These are phyloP conservation scores for Camponotus fellah DNA, from an alignment of 2,888 invertebrate species.

Conservation along the genomic window DNA sequence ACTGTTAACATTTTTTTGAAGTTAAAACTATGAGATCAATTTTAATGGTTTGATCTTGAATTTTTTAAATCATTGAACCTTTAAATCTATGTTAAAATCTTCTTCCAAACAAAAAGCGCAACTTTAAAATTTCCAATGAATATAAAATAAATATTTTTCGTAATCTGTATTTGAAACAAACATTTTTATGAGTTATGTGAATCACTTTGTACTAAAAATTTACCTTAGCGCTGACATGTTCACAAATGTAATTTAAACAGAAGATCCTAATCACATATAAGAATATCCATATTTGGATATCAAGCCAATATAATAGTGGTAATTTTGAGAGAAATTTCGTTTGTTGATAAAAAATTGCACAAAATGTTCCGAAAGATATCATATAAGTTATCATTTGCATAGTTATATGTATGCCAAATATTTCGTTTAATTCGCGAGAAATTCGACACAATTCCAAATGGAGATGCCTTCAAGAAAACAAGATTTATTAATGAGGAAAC, in stretches of 20 bases:
- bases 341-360: neutral
- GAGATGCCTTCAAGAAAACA: slow-evolving; percentile 33
- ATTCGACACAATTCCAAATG: slow-evolving; percentile 38
- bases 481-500: neutral
- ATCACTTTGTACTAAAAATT: neutral
- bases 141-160: too few species aligned
- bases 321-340: neutral
- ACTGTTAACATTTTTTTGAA: too few species aligned
- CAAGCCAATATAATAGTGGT: neutral
- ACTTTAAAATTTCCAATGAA: too few species aligned
- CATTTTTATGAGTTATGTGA: too few species aligned
- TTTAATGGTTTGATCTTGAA: too few species aligned
- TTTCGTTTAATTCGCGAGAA: slow-evolving; percentile 14
- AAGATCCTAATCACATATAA: neutral
- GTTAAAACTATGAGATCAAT: too few species aligned
- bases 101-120: too few species aligned
- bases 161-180: too few species aligned
- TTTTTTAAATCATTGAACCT: too few species aligned
- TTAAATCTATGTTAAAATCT: too few species aligned
- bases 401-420: slow-evolving; percentile 33
- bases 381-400: neutral
- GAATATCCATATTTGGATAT: neutral
- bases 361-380: neutral
- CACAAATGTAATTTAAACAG: slow-evolving; percentile 23
- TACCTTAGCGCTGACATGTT: slow-evolving; percentile 32